Base-by-base conservation (phyloP, 1,140 invertebrate species). In the Ips typographus region DNA sequence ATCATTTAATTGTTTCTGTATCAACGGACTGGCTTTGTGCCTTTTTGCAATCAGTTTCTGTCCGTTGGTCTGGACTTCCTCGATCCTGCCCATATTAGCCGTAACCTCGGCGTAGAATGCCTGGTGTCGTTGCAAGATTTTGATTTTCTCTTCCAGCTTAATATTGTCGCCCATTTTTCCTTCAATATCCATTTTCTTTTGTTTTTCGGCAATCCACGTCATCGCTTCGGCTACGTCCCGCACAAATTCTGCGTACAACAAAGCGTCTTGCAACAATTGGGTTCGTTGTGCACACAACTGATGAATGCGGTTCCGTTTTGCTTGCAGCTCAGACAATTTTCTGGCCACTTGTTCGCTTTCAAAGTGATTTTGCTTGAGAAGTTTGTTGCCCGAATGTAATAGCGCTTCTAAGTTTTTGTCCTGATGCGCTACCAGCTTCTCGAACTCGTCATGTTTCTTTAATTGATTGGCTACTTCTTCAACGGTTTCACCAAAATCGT, bases 81-180 rank as follows among this genome's bases (percentile, higher is more conserved):
- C 86, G 49, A 99, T 93, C 65, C 92, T 86, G 6, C 90, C 88
- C 71, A 92, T 88, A 83, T 99, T 96, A 5, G 95, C 94, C 0
- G 90, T 84, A 44, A 99, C 84, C 82, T 99, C 96, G 0, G 95
- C 95, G 79, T 98, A 92, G 83, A 99, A 98, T 0, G 96, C 95
- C 83, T 98, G 96, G 81, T 98, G 95, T 79, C 98, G 98, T 81
- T 98, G 94, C n/a, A 98, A 83, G 77, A 95, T 94, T 82, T 96
- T 97, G 77, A 98, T 93, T 79, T 94, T 94, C 65, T 94, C 91
- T 75, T 94, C 92, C 2, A 94, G 80, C 78, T 86, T 90, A 6
- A 85, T 89, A 3, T 90, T 89, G 78, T 93, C 90, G 0, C 86
- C 87, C 72, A 86, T 84, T 38, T 82, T 87, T 75, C 77, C 85